Conservation (phyloP, 2,113 vertebrate species). For the Bubalus kerabau region DNA sequence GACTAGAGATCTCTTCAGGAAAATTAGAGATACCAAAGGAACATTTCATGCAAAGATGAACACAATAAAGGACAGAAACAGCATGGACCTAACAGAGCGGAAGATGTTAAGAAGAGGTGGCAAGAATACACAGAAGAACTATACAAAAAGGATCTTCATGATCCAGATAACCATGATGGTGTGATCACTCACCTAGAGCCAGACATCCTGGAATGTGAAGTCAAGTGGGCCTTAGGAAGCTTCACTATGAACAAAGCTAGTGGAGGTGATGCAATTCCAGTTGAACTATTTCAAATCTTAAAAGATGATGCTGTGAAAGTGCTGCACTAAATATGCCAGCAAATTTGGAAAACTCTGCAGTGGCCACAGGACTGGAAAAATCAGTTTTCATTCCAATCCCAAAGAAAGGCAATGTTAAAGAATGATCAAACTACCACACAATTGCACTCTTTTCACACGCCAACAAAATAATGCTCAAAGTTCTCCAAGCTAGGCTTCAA, state of each 20-base stretch:
- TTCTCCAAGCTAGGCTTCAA: not conserved
- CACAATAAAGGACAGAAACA: not conserved
- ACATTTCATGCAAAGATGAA: not conserved
- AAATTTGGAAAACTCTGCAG: not conserved
- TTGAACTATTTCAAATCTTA: not conserved
- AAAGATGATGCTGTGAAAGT: not conserved
- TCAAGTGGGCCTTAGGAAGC: not conserved
- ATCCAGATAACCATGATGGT: not conserved
- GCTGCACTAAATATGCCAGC: not conserved
- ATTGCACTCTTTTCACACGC: not conserved
- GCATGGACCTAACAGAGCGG: not conserved
- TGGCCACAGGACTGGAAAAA: not conserved
- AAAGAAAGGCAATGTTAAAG: not conserved
- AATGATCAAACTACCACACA: not conserved
- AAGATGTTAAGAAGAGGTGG: not conserved
- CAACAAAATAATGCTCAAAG: not conserved
- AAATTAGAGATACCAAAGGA: not conserved
- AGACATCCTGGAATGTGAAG: not conserved
- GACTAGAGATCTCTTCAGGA: not conserved
- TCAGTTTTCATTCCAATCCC: not conserved
- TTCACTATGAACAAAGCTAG: not conserved
- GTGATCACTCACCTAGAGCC: not conserved
- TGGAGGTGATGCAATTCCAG: not conserved
- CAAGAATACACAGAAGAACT: not conserved
- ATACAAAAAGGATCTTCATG: not conserved